Evolutionary conservation across 2,888 invertebrate genomes (phyloP).

Genomic region (Drosophila suboccidentalis): DNA sequence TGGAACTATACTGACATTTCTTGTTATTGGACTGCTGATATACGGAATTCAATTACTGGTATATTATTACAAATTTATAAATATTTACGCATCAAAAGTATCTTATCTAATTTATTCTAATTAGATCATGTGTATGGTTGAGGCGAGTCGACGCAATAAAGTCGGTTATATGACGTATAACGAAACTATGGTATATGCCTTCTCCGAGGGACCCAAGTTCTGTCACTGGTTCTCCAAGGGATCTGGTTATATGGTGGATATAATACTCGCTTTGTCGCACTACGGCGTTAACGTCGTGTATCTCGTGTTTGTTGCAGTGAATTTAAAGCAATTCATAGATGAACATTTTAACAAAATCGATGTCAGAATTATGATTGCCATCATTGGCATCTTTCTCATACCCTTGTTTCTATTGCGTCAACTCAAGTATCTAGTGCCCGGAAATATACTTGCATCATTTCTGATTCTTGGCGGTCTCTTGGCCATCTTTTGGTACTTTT

Average conservation of each 20-base stretch:
- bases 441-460: constrained; percentile 95
- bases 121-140: constrained; percentile 58
- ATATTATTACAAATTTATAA: not conserved
- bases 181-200: constrained; percentile 50
- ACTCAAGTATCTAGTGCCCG: constrained; percentile 93
- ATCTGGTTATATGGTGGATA: constrained; percentile 87
- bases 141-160: constrained; percentile 25
- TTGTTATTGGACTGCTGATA: constrained; percentile 30
- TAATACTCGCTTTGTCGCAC: constrained; percentile 93
- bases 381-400: constrained; percentile 89
- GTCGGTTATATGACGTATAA: constrained; percentile 46
- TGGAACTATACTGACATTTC: constrained; percentile 34
- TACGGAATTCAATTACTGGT: constrained; percentile 64
- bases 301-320: constrained; percentile 94
- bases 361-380: constrained; percentile 85
- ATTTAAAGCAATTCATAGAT: constrained; percentile 90
- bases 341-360: constrained; percentile 85
- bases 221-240: not conserved
- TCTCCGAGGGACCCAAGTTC: constrained; percentile 44
- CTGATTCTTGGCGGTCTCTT: constrained; percentile 92
- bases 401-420: constrained; percentile 90
- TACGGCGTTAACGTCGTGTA: constrained; percentile 98
- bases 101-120: no score
- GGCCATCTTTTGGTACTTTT: constrained; percentile 89
- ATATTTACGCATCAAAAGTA: not conserved